Conservation (phyloP, 1,140 invertebrate species). For the Gonioctena quinquepunctata region DNA sequence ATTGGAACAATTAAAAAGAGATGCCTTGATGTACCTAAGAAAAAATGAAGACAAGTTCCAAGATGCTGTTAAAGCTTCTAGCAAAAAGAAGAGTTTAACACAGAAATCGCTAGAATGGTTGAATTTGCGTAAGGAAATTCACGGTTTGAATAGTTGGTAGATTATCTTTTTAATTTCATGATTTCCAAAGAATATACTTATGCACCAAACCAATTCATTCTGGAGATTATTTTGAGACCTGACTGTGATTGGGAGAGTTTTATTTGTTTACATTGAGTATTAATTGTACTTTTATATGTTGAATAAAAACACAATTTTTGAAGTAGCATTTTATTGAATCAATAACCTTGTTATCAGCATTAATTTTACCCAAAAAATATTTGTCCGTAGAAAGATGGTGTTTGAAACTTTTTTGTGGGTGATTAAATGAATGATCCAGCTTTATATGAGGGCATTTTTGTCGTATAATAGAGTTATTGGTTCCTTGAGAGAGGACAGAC, state of each 20-base stretch:
- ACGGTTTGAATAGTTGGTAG: slow-evolving; percentile 15
- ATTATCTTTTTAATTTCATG: not conserved
- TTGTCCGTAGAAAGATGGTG: too few relatives aligned
- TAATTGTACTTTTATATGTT: not conserved
- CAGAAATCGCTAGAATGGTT: slow-evolving; percentile 61
- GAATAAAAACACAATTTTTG: not conserved
- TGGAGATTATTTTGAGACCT: not conserved
- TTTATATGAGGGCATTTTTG: too few relatives aligned
- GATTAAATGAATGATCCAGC: too few relatives aligned
- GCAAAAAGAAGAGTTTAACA: slow-evolving; percentile 51
- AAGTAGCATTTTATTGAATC: too few relatives aligned
- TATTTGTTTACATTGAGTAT: not conserved
- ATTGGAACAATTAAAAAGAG: slow-evolving; percentile 64
- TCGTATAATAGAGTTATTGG: too few relatives aligned
- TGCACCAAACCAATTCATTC: not conserved
- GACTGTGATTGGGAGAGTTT: not conserved
- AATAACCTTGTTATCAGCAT: too few relatives aligned
- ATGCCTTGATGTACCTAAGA: slow-evolving; percentile 76
- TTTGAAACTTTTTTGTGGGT: too few relatives aligned
- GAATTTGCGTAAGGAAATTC: slow-evolving; percentile 34
- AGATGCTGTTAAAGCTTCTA: slow-evolving; percentile 60
- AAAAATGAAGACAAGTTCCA: slow-evolving; percentile 78
- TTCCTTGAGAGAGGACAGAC: too few relatives aligned
- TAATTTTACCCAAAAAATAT: too few relatives aligned
- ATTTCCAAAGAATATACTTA: not conserved